Evolutionary conservation across 2,888 invertebrate species (phyloP).

Genomic region (Lepidochrysops patricia): DNA sequence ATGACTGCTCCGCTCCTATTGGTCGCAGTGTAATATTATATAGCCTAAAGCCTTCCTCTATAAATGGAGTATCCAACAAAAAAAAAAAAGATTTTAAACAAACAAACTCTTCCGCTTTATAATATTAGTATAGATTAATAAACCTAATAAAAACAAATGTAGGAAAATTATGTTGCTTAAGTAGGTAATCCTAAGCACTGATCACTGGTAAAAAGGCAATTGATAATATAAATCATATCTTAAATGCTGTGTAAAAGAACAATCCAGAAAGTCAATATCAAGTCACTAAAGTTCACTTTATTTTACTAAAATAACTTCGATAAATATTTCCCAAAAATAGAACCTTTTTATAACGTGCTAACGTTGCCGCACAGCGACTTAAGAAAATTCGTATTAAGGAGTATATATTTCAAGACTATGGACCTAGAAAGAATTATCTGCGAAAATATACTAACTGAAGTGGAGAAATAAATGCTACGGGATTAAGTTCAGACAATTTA

Average conservation of each 20-base stretch:
- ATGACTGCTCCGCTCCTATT: no score
- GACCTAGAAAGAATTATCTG: not conserved
- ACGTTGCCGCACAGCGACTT: slow-evolving; percentile 31
- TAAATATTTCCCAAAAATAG: not conserved
- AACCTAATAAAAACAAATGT: no score
- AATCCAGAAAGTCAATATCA: no score
- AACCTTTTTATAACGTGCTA: slow-evolving; percentile 8
- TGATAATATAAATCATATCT: not conserved
- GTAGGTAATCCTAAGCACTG: no score
- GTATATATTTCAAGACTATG: slow-evolving; percentile 1
- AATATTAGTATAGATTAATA: no score
- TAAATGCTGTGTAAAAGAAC: not conserved
- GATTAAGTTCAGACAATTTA: slow-evolving; percentile 25
- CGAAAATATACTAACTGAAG: not conserved
- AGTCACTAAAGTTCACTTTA: not conserved
- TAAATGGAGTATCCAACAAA: no score
- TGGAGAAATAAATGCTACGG: slow-evolving; percentile 25
- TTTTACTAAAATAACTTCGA: not conserved
- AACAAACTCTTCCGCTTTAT: no score
- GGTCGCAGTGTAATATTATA: no score
- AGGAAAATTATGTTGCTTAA: no score
- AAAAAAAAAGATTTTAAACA: no score
- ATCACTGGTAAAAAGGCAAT: no score
- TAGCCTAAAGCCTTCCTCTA: no score
- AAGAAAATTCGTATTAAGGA: not conserved